These are phyloP conservation scores for Drosophila grimshawi DNA, from an alignment of 1,140 invertebrate genomes.

Conservation along the genomic window DNA sequence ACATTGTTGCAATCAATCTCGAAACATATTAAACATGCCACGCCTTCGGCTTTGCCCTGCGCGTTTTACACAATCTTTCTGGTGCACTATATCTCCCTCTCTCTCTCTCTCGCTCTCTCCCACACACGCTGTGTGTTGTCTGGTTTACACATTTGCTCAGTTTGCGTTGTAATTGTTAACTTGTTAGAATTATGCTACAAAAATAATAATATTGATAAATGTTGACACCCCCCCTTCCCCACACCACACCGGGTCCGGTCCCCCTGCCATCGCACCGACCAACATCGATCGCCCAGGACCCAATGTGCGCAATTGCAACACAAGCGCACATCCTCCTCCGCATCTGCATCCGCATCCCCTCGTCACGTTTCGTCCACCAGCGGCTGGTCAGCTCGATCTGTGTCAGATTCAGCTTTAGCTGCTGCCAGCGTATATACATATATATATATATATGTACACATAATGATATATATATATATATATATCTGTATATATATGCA, in stretches of 20 bases:
- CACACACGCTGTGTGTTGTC: background rate
- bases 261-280: background rate
- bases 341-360: background rate
- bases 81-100: background rate
- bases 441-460: slow-evolving; percentile 3
- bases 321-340: background rate
- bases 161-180: slow-evolving; percentile 55
- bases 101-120: background rate
- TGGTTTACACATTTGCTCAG: slow-evolving; percentile 3
- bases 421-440: slow-evolving; percentile 5
- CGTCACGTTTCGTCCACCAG: background rate
- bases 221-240: slow-evolving; percentile 14
- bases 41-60: no score
- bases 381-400: background rate
- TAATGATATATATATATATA: background rate
- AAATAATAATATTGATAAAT: slow-evolving; percentile 76
- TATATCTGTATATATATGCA: slow-evolving; percentile 13
- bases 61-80: background rate
- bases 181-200: slow-evolving; percentile 70
- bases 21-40: no score
- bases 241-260: background rate
- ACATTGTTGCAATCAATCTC: background rate
- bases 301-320: slow-evolving; percentile 23
- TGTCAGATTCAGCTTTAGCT: background rate
- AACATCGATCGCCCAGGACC: background rate